Evolutionary conservation across 2,113 vertebrate species (phyloP).

Genomic region (Ceyx melanurus): DNA sequence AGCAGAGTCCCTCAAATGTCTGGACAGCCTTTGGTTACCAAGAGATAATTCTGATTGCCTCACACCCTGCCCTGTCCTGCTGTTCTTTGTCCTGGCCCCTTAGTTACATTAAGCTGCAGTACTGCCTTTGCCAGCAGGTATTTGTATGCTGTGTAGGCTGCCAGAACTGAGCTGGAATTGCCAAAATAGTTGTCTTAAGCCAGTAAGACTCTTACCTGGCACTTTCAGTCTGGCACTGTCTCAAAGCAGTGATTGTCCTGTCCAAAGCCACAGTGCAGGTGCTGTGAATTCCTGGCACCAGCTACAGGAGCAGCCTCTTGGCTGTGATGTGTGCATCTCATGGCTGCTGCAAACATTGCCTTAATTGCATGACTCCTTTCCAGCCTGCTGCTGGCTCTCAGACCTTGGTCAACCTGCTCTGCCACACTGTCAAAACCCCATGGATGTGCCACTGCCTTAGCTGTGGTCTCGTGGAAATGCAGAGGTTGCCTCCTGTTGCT

Average conservation of each 20-base stretch:
- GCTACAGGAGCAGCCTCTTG: background rate
- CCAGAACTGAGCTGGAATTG: background rate
- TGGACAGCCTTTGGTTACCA: background rate
- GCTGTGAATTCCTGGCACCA: background rate
- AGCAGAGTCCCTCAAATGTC: background rate
- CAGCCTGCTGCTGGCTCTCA: background rate
- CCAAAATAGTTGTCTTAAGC: background rate
- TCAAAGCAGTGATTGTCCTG: background rate
- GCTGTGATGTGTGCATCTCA: background rate
- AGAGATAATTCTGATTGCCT: background rate
- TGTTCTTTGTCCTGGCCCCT: background rate
- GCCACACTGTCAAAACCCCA: background rate
- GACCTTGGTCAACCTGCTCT: background rate
- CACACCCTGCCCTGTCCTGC: background rate
- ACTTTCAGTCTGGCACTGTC: background rate
- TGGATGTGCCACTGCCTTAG: background rate
- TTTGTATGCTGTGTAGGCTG: background rate
- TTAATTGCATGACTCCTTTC: background rate
- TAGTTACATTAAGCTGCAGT: background rate
- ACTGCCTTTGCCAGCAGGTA: background rate
- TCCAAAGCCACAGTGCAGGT: background rate
- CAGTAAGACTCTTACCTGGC: background rate
- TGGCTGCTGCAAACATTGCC: background rate
- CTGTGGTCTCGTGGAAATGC: background rate
- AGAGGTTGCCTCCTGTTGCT: background rate